Evolutionary conservation across 2,888 invertebrate genomes (phyloP).

Genomic region (Cenopis cana): DNA sequence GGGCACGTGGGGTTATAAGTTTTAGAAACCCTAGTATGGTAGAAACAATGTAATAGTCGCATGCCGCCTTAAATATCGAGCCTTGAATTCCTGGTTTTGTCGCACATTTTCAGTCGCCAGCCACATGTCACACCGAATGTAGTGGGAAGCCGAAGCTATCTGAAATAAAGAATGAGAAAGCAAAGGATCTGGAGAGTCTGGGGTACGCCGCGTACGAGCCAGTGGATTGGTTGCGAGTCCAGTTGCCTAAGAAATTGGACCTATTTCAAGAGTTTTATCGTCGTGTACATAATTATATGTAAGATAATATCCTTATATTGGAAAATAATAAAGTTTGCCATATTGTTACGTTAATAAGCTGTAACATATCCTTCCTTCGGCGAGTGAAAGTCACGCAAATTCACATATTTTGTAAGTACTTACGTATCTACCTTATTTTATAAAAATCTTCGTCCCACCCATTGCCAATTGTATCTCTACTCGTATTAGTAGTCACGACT

Average conservation of each 20-base stretch:
- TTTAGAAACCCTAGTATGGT: too few relatives aligned
- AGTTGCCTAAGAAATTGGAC: slow-evolving; percentile 88
- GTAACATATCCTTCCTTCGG: too few relatives aligned
- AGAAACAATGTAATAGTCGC: too few relatives aligned
- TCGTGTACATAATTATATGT: slow-evolving; percentile 88
- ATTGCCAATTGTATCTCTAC: too few relatives aligned
- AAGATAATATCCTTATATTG: slow-evolving; percentile 53
- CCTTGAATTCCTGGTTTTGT: too few relatives aligned
- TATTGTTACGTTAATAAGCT: neutral
- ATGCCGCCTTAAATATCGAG: too few relatives aligned
- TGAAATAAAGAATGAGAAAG: slow-evolving; percentile 61
- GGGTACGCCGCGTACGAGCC: slow-evolving; percentile 85
- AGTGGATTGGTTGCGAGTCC: slow-evolving; percentile 87
- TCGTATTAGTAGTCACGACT: too few relatives aligned
- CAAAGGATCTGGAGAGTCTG: slow-evolving; percentile 81
- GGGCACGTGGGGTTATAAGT: too few relatives aligned
- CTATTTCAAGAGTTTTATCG: slow-evolving; percentile 87
- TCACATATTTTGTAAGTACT: too few relatives aligned
- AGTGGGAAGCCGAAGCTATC: slow-evolving; percentile 53
- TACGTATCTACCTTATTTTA: too few relatives aligned
- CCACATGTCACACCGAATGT: slow-evolving; percentile 42
- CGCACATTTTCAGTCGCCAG: slow-evolving; percentile 4
- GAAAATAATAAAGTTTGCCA: neutral
- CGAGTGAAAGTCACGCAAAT: too few relatives aligned
- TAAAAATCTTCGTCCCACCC: too few relatives aligned